A percentile compares a stretch with the other conserved stretches of the same genome.
Evolutionary conservation across 2,888 invertebrate species (phyloP).

Genomic region (Aproaerema taeniolella): DNA sequence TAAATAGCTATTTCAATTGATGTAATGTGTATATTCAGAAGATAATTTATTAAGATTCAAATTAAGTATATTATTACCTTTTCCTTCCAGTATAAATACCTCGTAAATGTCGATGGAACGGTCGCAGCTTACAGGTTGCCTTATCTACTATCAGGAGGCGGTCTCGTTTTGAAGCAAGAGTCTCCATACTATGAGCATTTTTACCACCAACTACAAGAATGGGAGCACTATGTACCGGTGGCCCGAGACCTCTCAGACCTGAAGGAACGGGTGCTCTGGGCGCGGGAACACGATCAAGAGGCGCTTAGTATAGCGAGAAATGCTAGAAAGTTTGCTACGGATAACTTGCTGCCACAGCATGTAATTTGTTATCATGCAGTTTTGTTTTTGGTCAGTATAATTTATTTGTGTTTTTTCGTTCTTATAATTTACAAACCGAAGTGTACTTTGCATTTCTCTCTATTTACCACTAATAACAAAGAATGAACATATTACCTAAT

Average conservation of each 20-base stretch:
- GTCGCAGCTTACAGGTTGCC: conserved; percentile 97
- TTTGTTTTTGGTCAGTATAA: conserved; percentile 48
- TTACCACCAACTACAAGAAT: conserved; percentile 85
- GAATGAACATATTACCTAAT: no score
- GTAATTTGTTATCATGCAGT: conserved; percentile 92
- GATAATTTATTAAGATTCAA: no score
- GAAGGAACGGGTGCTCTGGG: conserved; percentile 87
- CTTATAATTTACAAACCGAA: no score
- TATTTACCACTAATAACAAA: no score
- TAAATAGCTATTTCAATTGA: no score
- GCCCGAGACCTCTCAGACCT: conserved; percentile 89
- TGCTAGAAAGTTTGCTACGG: conserved; percentile 83
- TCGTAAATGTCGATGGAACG: conserved; percentile 95
- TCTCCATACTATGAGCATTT: conserved; percentile 98
- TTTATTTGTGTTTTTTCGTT: no score
- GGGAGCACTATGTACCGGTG: conserved; percentile 90
- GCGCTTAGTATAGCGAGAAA: conserved; percentile 81
- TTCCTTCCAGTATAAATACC: conserved; percentile 92
- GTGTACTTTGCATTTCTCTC: no score
- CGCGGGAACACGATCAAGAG: conserved; percentile 82
- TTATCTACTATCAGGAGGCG: conserved; percentile 92
- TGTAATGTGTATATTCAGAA: no score
- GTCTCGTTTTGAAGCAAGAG: conserved; percentile 93
- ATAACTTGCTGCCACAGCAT: conserved; percentile 88
- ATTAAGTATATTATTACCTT: no score